phyloP scores from a whole-genome alignment of 2,888 invertebrate genomes.

The Nyleta sp. region DNA sequence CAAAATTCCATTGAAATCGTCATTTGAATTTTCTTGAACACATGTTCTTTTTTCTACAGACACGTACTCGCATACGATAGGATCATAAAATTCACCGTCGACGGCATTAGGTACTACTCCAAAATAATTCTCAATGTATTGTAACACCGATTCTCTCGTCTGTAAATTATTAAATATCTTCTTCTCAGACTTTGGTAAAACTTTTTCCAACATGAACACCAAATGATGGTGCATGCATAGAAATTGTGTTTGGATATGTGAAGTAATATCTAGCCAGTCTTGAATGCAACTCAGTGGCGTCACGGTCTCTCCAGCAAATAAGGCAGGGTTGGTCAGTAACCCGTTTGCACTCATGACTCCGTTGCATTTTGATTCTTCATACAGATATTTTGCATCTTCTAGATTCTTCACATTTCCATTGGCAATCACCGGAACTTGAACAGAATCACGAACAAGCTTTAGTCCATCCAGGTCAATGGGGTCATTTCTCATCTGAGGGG shows the following conservation, averaged over 20 bases:
- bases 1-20: conserved; percentile 42
- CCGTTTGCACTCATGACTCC: conserved; percentile 97
- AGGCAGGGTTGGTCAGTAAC: conserved; percentile 94
- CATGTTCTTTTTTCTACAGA: conserved; percentile 26
- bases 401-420: conserved; percentile 94
- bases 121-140: conserved; percentile 87
- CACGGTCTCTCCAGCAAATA: conserved; percentile 89
- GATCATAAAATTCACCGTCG: conserved; percentile 45
- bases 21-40: conserved; percentile 26
- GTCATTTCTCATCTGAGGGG: conserved; percentile 91
- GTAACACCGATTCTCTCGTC: conserved; percentile 87
- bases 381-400: conserved; percentile 88
- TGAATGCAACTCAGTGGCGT: conserved; percentile 91
- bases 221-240: conserved; percentile 97
- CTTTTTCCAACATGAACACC: conserved; percentile 96
- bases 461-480: conserved; percentile 89
- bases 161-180: conserved; percentile 90
- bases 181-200: conserved; percentile 89
- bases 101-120: conserved; percentile 80
- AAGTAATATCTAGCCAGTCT: conserved; percentile 90
- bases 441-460: conserved; percentile 87
- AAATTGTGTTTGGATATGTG: conserved; percentile 85
- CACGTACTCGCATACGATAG: conserved; percentile 62
- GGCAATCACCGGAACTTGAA: conserved; percentile 93
- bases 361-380: conserved; percentile 87